Conservation (phyloP, 2,797 vertebrate species). For the Etheostoma nigrum region DNA sequence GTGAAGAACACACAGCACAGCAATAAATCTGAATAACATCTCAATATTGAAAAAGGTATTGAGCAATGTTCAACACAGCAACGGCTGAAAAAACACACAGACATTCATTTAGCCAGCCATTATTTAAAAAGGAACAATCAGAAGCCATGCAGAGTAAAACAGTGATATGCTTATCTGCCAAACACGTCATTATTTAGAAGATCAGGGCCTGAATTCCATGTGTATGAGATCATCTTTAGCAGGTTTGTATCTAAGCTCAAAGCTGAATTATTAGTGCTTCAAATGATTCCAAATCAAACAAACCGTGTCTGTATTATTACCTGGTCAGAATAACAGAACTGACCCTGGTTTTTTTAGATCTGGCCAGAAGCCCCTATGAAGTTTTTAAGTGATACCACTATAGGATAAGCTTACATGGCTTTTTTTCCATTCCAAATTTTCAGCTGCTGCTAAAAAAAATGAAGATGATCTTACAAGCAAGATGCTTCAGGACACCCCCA, state of each 20-base stretch:
- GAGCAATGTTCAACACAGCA: constrained; percentile 45
- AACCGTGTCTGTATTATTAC: neutral
- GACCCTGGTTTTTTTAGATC: neutral
- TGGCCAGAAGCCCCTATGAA: neutral
- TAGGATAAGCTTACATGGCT: neutral
- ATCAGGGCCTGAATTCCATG: constrained; percentile 32
- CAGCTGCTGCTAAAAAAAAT: neutral
- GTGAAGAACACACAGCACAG: neutral
- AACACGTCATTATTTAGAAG: constrained; percentile 38
- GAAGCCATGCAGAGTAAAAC: constrained; percentile 78
- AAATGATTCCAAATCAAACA: neutral
- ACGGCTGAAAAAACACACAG: constrained; percentile 46
- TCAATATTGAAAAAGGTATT: neutral
- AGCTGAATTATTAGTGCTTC: neutral
- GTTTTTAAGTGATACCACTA: neutral
- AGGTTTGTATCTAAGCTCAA: neutral
- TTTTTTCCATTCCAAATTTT: neutral
- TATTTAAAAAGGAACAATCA: constrained; percentile 61
- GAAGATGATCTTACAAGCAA: constrained; percentile 39
- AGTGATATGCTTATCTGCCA: constrained; percentile 44
- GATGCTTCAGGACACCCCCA: constrained; percentile 19
- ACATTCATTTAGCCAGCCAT: constrained; percentile 69
- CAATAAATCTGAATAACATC: constrained; percentile 7
- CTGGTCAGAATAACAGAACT: neutral
- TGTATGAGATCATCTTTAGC: constrained; percentile 37